Evolutionary conservation across 2,888 invertebrate genomes (phyloP).

Genomic region (Ormyrus nitidulus): DNA sequence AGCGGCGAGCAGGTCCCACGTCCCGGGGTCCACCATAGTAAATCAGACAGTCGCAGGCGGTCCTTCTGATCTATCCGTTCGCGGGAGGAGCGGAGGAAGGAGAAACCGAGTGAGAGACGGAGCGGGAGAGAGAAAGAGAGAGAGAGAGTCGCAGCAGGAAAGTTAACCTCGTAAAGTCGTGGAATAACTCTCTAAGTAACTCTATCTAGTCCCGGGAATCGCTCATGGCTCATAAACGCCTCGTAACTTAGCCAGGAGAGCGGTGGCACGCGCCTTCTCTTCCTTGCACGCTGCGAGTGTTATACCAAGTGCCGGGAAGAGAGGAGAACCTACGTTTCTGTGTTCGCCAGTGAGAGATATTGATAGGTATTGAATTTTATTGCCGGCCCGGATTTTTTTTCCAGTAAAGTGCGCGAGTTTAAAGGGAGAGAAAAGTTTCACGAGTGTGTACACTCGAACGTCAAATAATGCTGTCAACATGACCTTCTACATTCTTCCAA

Average conservation of each 20-base stretch:
- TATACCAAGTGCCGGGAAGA: neutral
- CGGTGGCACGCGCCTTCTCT: constrained; percentile 69
- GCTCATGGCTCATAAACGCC: constrained; percentile 75
- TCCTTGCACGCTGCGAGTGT: neutral
- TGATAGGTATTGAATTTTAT: neutral
- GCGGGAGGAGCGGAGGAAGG: constrained; percentile 54
- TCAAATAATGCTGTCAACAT: constrained; percentile 57
- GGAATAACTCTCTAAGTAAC: constrained; percentile 71
- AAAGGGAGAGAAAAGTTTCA: constrained; percentile 24
- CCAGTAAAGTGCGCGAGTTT: constrained; percentile 16
- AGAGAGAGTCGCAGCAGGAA: constrained; percentile 42
- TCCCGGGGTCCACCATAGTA: constrained; percentile 66
- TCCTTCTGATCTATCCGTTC: constrained; percentile 73
- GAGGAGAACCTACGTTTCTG: too few species aligned
- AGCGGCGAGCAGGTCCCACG: constrained; percentile 35
- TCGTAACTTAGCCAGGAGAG: constrained; percentile 70
- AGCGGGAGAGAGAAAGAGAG: constrained; percentile 18
- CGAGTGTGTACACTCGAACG: constrained; percentile 37
- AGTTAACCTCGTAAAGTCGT: constrained; percentile 66
- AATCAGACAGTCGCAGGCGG: constrained; percentile 75
- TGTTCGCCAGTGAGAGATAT: too few species aligned
- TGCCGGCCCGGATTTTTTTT: neutral
- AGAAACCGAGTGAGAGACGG: constrained; percentile 1
- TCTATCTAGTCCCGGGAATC: constrained; percentile 71
- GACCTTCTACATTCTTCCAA: constrained; percentile 29